Conservation (phyloP, 2,888 invertebrate genomes). For the Torymus texanus region DNA sequence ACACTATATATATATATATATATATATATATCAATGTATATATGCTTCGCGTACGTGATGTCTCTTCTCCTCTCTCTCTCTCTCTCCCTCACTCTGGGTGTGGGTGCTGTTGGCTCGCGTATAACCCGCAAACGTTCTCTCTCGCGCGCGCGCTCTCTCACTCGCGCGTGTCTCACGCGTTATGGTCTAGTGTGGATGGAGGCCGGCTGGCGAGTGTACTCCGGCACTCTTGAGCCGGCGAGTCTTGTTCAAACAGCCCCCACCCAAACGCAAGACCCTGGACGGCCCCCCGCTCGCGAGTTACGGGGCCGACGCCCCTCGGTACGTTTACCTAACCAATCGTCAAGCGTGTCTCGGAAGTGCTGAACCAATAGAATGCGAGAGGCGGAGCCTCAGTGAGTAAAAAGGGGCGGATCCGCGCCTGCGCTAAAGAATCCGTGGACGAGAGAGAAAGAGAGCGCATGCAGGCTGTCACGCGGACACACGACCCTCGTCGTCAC, state of each 20-base stretch:
- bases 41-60: neutral
- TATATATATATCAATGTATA: too few species aligned
- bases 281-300: neutral
- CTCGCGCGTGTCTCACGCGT: constrained; percentile 19
- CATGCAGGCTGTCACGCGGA: constrained; percentile 1
- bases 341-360: neutral
- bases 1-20: too few species aligned
- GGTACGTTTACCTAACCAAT: neutral
- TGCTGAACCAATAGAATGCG: too few species aligned
- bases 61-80: constrained; percentile 6
- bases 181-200: constrained; percentile 70
- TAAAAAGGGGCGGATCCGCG: constrained; percentile 21
- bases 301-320: neutral
- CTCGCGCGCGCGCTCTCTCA: constrained; percentile 19
- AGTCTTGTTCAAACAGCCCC: constrained; percentile 74
- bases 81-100: neutral
- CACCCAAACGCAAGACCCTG: constrained; percentile 56
- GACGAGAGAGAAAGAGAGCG: too few species aligned
- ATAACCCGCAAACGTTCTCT: neutral
- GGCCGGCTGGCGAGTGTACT: constrained; percentile 74
- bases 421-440: constrained; percentile 5
- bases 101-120: neutral
- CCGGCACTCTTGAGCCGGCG: constrained; percentile 71
- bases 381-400: neutral
- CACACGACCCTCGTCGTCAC: neutral